Evolutionary conservation across 1,140 invertebrate genomes (phyloP).

Genomic region (Asbolus verrucosus): DNA sequence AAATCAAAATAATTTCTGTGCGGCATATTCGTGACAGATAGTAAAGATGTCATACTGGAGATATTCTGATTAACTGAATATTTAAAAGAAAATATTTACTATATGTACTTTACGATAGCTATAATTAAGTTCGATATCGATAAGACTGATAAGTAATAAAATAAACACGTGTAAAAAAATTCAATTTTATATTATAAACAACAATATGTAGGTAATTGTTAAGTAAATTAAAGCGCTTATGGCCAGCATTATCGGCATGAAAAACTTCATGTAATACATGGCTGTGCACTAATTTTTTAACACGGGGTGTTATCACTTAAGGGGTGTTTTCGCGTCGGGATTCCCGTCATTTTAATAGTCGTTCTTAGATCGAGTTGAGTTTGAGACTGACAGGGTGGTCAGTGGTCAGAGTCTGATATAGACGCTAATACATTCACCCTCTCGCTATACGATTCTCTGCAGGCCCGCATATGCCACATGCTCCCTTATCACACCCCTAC

Average conservation of each 20-base stretch:
- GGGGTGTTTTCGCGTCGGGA: constrained; percentile 28
- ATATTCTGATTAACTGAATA: constrained; percentile 60
- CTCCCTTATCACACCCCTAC: constrained; percentile 29
- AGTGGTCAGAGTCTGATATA: constrained; percentile 61
- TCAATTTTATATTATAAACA: constrained; percentile 49
- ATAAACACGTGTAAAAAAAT: constrained; percentile 32
- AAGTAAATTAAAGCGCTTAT: constrained; percentile 56
- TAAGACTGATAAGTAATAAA: constrained; percentile 51
- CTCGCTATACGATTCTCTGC: constrained; percentile 47
- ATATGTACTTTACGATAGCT: constrained; percentile 59
- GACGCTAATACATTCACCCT: constrained; percentile 63
- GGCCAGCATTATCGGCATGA: constrained; percentile 47
- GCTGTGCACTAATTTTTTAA: background rate
- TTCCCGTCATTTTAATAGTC: constrained; percentile 41
- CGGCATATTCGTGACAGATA: constrained; percentile 52
- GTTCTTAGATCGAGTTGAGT: constrained; percentile 40
- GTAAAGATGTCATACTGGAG: constrained; percentile 62
- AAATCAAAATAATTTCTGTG: constrained; percentile 56
- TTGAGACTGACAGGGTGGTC: constrained; percentile 60
- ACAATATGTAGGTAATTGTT: constrained; percentile 50
- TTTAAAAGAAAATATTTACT: constrained; percentile 63
- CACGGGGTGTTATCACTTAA: background rate
- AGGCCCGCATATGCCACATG: constrained; percentile 55
- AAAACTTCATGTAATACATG: constrained; percentile 21
- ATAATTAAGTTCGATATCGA: constrained; percentile 60